Base-by-base conservation (phyloP, 1,140 invertebrate genomes). In the Trinorchestia longiramus region DNA sequence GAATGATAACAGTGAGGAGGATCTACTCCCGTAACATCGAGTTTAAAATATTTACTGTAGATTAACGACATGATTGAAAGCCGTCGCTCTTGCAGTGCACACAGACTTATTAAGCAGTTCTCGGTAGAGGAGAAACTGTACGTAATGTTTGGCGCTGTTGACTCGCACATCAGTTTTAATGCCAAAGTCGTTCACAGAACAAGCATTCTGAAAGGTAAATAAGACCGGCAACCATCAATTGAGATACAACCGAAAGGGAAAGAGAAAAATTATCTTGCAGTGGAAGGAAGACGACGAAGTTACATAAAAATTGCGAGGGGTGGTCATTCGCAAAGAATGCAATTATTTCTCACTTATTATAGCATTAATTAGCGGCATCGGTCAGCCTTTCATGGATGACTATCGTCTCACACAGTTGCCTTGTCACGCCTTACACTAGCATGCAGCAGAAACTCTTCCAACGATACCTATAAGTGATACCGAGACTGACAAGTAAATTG, bases 401-500 rank as follows among this genome's bases (percentile, higher is more conserved):
- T 77, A 36, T 77, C 62, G 62, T 77, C 36, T 77, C 62, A 77
- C 62, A 36, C 62, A 77, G 11, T 77, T 77, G 62, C 88, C 41
- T 94, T n/a, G 92, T 44, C 92, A 94, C 92, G 44, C 92, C 92
- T 45, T 94, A 94, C 92, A 43, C 92, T 94, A 45, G 44, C 92
- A 94, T 94, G 92, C 92, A 47, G 92, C 43, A 43, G 44, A 47
- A 47, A 45, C 8, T 44, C 92, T 44, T 94, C 92, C 92, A 94
- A 94, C 92, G 44, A 90, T 90, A 90, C 62, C 62, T 77, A 23
- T 41, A 90, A 47, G 92, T 94, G 92, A 94, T 94, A 47, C 92
- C 92, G 43, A 94, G 43, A 94, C 92, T 43, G 92, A 94, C 92
- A 47, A 47, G 92, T 94, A 47, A 94, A 94, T 94, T 94, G 92